These are phyloP conservation scores for Chromoteleia sp. DNA, from an alignment of 2,888 invertebrate genomes.

Conservation along the genomic window DNA sequence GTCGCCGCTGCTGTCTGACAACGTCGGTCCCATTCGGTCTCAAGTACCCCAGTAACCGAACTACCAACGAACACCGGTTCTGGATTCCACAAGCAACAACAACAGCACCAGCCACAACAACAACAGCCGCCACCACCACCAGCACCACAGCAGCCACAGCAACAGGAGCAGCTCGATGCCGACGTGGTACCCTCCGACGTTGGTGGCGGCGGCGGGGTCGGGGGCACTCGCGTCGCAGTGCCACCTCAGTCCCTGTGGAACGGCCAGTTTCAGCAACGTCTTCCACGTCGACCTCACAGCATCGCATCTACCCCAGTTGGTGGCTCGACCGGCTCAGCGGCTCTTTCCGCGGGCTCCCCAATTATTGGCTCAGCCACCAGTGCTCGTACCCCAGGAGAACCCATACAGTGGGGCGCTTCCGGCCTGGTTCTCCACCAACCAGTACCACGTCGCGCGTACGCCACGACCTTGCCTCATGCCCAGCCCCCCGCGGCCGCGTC, in stretches of 20 bases:
- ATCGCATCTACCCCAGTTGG: conserved; percentile 86
- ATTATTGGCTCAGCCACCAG: conserved; percentile 72
- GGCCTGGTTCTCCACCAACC: conserved; percentile 83
- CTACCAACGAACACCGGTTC: conserved; percentile 58
- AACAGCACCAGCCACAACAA: conserved; percentile 39
- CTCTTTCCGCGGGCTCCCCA: conserved; percentile 71
- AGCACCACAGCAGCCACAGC: conserved; percentile 18
- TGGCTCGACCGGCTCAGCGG: conserved; percentile 62
- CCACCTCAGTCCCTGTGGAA: conserved; percentile 83
- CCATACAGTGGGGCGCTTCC: conserved; percentile 83
- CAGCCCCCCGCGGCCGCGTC: conserved; percentile 86
- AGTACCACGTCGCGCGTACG: conserved; percentile 81
- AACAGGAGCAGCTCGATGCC: conserved; percentile 27
- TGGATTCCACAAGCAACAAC: conserved; percentile 58
- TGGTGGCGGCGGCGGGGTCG: conserved; percentile 1
- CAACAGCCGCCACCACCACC: conserved; percentile 38
- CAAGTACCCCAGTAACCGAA: conserved; percentile 78
- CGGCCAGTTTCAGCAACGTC: conserved; percentile 80
- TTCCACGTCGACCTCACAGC: conserved; percentile 87
- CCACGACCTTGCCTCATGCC: conserved; percentile 85
- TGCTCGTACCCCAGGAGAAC: conserved; percentile 79
- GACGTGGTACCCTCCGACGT: conserved; percentile 20
- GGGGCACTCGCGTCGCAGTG: conserved; percentile 77
- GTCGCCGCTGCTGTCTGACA: conserved; percentile 66
- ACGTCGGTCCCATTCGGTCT: conserved; percentile 76